Percentiles rank a stretch among this genome's conserved stretches.
Conservation (phyloP, 2,888 invertebrate genomes). For the Leucoptera coffeella region DNA sequence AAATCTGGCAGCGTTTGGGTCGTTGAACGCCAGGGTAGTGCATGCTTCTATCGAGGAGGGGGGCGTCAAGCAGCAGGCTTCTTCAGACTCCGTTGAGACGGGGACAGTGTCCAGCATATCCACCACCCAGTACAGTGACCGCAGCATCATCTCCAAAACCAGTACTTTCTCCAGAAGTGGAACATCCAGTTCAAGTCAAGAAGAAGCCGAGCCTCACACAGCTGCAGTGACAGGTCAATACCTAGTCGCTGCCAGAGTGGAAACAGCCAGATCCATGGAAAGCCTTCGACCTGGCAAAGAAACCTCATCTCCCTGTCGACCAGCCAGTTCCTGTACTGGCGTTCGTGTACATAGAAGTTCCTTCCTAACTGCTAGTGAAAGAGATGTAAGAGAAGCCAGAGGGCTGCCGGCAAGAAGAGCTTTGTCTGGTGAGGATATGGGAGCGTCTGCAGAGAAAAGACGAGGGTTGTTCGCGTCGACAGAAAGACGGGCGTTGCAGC, state of each 20-base stretch:
- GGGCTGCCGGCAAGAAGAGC: conserved; percentile 59
- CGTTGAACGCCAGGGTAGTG: conserved; percentile 25
- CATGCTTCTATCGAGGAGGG: conserved; percentile 2
- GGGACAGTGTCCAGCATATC: conserved; percentile 38
- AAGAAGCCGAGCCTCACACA: conserved; percentile 64
- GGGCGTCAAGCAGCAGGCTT: conserved; percentile 30
- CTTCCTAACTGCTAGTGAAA: conserved; percentile 59
- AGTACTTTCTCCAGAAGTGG: conserved; percentile 50
- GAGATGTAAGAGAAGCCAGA: conserved; percentile 60
- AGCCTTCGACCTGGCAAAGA: conserved; percentile 57
- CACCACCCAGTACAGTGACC: conserved; percentile 37
- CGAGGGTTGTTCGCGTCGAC: conserved; percentile 64
- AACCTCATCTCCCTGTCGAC: conserved; percentile 47
- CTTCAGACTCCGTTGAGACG: conserved; percentile 54
- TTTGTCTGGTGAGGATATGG: conserved; percentile 57
- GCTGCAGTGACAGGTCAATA: conserved; percentile 52
- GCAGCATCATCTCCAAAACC: conserved; percentile 47
- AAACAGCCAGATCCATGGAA: conserved; percentile 66
- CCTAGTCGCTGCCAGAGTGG: conserved; percentile 47
- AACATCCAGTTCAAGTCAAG: conserved; percentile 65
- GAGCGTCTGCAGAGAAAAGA: conserved; percentile 57
- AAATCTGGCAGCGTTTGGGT: conserved; percentile 28
- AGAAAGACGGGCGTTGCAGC: conserved; percentile 58
- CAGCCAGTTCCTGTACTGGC: conserved; percentile 43
- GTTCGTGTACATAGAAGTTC: conserved; percentile 53